Evolutionary conservation across 2,113 vertebrate species (phyloP).

Genomic region (Zosterops borbonicus): DNA sequence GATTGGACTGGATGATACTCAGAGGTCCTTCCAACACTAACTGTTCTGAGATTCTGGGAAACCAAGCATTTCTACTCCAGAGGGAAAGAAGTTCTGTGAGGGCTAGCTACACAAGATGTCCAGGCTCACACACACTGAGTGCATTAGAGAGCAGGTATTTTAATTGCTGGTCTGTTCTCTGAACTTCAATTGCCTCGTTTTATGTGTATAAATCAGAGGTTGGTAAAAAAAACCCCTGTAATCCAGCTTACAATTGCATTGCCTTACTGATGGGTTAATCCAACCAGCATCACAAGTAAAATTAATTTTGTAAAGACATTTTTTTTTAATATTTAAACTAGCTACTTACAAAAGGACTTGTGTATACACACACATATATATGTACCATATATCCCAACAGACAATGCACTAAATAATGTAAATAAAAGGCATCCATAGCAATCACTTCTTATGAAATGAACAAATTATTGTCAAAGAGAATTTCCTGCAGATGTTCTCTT

Average conservation of each 20-base stretch:
- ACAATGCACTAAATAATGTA: background rate
- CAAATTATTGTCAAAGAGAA: background rate
- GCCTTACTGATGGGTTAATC: background rate
- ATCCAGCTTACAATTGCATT: background rate
- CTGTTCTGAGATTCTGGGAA: background rate
- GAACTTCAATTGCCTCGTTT: background rate
- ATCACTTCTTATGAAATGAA: background rate
- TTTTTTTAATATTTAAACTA: background rate
- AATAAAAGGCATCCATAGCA: background rate
- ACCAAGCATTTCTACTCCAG: background rate
- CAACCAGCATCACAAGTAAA: background rate
- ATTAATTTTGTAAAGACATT: background rate
- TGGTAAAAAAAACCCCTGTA: background rate
- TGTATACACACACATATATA: background rate
- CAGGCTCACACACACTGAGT: rapidly evolving
- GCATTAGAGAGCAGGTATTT: background rate
- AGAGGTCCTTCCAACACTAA: background rate
- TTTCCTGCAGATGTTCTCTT: background rate
- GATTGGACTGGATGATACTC: background rate
- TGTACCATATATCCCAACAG: background rate
- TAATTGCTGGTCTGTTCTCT: background rate
- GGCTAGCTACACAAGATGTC: background rate
- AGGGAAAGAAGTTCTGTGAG: background rate
- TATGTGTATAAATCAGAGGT: background rate
- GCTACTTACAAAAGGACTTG: background rate